Base-by-base conservation (phyloP, 2,113 vertebrate species). In the Calyptomena viridis region DNA sequence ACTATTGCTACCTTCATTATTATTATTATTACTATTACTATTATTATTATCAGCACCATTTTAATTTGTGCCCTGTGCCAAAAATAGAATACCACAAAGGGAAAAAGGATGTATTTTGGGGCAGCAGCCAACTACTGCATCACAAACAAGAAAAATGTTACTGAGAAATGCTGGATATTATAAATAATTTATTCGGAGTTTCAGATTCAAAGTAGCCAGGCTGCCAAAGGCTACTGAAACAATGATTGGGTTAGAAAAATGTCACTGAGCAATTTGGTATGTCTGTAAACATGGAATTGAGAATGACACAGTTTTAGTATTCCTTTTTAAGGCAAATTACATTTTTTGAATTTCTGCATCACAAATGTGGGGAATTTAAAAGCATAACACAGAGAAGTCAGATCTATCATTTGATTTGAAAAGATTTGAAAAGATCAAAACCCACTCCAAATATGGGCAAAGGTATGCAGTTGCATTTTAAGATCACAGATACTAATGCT, bases 161-260 rank as follows among this genome's bases (percentile, higher is more conserved):
- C 67, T 73, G 31, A 80, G 76, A 95, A 80, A 60, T 27, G 44
- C 13, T 64, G 42, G 9, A 37, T 67, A 60, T 50, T 60, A 55
- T 23, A 77, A 95, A 55, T 80, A 83, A 79, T 85, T 84, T 95
- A 80, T 90, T 94, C 47, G 81, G 71, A 69, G 30, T 80, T 90
- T 89, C 66, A 60, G 73, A 89, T 88, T 92, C 56, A 47, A 90
- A 92, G 56, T 49, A 86, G 35, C 7, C 60, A 86, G 63, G 76
- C 39, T 81, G 85, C 90, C 79, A 93, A 96, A 82, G 82, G 84
- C 93, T 84, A 90, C 50, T 80, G 55, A 95, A 90, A 90, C 39
- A 60, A 80, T 33, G 84, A 77, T 0, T 85, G 59, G 19, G 47
- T 90, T 88, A 92, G 55, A 90, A 96, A 96, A 95, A 90, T 80